Conservation (phyloP, 2,888 invertebrate species). For the Troglohyphantes excavatus region DNA sequence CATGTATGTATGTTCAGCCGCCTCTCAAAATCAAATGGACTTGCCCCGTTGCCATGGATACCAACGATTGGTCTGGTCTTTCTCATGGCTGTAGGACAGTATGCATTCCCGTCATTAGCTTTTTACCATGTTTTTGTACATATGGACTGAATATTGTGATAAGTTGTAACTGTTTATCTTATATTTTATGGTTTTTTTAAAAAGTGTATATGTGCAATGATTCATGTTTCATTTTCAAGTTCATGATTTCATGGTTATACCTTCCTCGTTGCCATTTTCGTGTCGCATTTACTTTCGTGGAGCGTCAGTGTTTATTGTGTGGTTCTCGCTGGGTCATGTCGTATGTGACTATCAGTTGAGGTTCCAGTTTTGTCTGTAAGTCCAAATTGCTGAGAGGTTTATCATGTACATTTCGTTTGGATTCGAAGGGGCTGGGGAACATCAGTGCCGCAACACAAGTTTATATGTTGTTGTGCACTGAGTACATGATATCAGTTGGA, state of each 20-base stretch:
- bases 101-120: constrained; percentile 46
- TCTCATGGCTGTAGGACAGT: constrained; percentile 31
- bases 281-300: constrained; percentile 56
- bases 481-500: too few species aligned
- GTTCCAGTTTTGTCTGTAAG: too few species aligned
- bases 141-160: constrained; percentile 74
- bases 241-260: constrained; percentile 33
- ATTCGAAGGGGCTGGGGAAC: neutral
- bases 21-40: neutral
- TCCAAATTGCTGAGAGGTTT: too few species aligned
- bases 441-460: too few species aligned
- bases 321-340: constrained; percentile 22
- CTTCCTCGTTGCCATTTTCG: constrained; percentile 60
- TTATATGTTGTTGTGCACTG: too few species aligned
- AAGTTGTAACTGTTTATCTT: constrained; percentile 72
- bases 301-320: constrained; percentile 41
- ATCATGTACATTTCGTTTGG: neutral
- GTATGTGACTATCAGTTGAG: constrained; percentile 8
- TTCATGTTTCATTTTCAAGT: constrained; percentile 67
- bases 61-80: neutral
- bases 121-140: constrained; percentile 70
- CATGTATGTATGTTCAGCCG: neutral
- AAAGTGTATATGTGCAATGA: constrained; percentile 76
- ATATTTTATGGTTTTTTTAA: constrained; percentile 57
- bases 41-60: neutral